Evolutionary conservation across 2,888 invertebrate genomes (phyloP), one percentile per base, ranked within the genome.

Genomic region (Dastarcus helophoroides): DNA sequence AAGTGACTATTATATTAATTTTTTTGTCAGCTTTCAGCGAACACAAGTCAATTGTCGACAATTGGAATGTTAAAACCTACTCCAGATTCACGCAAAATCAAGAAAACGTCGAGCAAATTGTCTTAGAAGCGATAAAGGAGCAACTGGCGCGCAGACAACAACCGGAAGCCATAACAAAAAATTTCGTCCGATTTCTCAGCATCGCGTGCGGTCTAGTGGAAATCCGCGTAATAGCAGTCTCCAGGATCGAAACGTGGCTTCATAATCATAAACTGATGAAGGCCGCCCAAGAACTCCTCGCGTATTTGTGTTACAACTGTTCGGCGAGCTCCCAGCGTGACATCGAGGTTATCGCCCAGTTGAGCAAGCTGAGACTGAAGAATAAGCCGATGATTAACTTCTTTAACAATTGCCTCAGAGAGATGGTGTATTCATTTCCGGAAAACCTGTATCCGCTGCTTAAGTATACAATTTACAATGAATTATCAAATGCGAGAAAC

Each of bases 251-350:
- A 58, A 75, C 82, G 46, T 95, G 94, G 94, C 68, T 95, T 34
- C 91, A 93, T 58, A 94, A 94, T 56, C 91, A 93, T 37, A 97
- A 95, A 69, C 64, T 93, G 31, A 84, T 86, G 68, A 79, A 88
- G 48, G 77, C 83, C 12, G 91, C 91, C 0, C 91, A 93, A 58
- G 95, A 95, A 61, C 61, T 97, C 31, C 64, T 97, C 14, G 81
- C 91, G 31, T 80, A 85, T 48, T 74, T 95, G 42, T 94, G 93
- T 57, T 77, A 81, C 46, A 97, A 97, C 64, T 88, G 90, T 44
- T 81, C 79, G 10, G 68, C 73, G 3, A 71, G 69, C 42, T 73
- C 74, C 4, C 69, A 71, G 40, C 60, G 65, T 29, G 81, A 81
- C 48, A 60, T 73, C 14, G 80, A 81, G 51, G 84, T 89, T 25